A percentile compares a stretch with the other conserved stretches of the same genome.
Evolutionary conservation across 2,888 invertebrate genomes (phyloP).

Genomic region (Ypsolopha scabrella): DNA sequence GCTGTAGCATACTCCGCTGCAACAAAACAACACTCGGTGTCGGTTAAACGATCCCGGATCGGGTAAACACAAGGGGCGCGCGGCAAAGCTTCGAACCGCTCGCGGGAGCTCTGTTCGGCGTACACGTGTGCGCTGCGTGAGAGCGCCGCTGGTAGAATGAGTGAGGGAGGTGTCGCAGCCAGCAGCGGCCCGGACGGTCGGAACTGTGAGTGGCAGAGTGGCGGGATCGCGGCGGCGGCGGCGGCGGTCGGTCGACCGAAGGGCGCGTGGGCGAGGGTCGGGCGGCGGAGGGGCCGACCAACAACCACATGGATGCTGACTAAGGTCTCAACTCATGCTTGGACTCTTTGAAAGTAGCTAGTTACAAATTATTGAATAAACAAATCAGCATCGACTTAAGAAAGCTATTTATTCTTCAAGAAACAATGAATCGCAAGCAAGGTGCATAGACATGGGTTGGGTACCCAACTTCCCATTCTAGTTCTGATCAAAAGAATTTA

Average conservation of each 20-base stretch:
- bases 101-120: constrained; percentile 22
- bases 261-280: constrained; percentile 39
- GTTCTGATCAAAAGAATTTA: no score
- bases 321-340: no score
- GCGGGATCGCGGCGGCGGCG: constrained; percentile 14
- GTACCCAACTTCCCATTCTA: no score
- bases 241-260: constrained; percentile 9
- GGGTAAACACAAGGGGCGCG: constrained; percentile 19
- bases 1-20: constrained; percentile 67
- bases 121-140: constrained; percentile 59
- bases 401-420: no score
- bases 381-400: no score
- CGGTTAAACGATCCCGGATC: constrained; percentile 51
- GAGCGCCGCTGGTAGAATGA: constrained; percentile 63
- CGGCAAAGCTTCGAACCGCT: constrained; percentile 18
- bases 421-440: no score
- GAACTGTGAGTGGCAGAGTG: constrained; percentile 10
- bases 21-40: constrained; percentile 63
- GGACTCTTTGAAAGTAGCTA: no score
- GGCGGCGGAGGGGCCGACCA: constrained; percentile 34
- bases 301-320: constrained; percentile 9
- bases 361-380: no score
- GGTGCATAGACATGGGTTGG: no score
- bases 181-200: constrained; percentile 19
- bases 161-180: constrained; percentile 25